Base-by-base conservation (phyloP, 2,113 vertebrate genomes). In the Cryptomyrus ogoouensis region DNA sequence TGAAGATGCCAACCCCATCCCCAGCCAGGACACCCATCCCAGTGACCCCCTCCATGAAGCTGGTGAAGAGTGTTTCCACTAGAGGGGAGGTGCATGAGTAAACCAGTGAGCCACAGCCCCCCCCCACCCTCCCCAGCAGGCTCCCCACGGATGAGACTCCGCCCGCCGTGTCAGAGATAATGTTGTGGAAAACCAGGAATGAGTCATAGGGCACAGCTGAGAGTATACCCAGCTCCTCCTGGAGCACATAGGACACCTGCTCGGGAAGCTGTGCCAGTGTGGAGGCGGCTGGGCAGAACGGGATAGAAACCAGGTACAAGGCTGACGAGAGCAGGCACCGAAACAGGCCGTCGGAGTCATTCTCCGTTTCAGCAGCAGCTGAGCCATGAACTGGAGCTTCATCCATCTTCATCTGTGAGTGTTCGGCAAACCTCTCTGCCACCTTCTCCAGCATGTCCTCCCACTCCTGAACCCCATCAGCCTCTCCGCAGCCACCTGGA, bases 221-320 rank as follows among this genome's bases (percentile, higher is more conserved):
- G 19, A 96, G 93, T 85, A 95, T 94, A 10, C 91, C 91, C 2
- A 95, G 83, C 39, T 96, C 95, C 83, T 96, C 95, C 87, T 94
- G 94, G 44, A 96, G 89, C 87, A 96, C 87, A 1, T 95, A 95
- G 0, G 80, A 85, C 21, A 95, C 90, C 94, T 96, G 92, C 90
- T 89, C 94, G 56, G 95, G 96, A 35, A 96, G 58, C 31, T 93
- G 90, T 21, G 92, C 93, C 83, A 95, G 50, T 21, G 70, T 95
- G 89, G 95, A 95, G 91, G 95, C 84, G 6, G 95, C 89, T 0
- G 94, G 95, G 35, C 8, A 84, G 12, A 96, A 83, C 0, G 95
- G 96, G 47, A 91, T 88, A 42, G 56, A 94, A 17, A 96, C 46
- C 77, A 96, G 92, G 70, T 89, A 95, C 74, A 95, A 0, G 9